These are phyloP conservation scores for Misgurnus mizolepis DNA, from an alignment of 2,113 vertebrate genomes.

Conservation along the genomic window DNA sequence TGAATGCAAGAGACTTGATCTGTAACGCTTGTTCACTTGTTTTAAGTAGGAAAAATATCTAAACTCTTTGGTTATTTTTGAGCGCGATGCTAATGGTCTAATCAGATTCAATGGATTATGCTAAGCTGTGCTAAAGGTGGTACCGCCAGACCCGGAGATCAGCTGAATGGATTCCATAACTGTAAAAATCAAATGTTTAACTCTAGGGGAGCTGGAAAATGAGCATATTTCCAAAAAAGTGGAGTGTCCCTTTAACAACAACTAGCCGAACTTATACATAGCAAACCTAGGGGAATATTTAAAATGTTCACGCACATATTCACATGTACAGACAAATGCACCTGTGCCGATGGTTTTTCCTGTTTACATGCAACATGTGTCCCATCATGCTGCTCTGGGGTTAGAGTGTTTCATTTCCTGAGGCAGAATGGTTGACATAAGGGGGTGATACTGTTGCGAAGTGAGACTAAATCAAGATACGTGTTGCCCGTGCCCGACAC, in stretches of 20 bases:
- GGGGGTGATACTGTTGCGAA: neutral
- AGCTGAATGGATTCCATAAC: too few species aligned
- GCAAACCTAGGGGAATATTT: neutral
- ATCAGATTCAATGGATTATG: too few species aligned
- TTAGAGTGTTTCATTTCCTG: slow-evolving; percentile 81
- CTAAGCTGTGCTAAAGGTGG: too few species aligned
- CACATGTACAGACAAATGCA: slow-evolving; percentile 13
- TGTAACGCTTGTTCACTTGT: neutral
- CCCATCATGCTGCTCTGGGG: slow-evolving; percentile 59
- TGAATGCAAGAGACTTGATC: neutral
- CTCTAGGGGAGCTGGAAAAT: too few species aligned
- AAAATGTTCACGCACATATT: slow-evolving; percentile 45
- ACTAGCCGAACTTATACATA: too few species aligned
- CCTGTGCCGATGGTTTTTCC: slow-evolving; percentile 48
- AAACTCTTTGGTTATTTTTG: too few species aligned
- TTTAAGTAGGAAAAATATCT: too few species aligned
- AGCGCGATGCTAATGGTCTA: too few species aligned
- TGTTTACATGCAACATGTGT: slow-evolving; percentile 70
- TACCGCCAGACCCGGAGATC: too few species aligned
- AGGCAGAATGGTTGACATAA: slow-evolving; percentile 61
- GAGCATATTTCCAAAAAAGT: too few species aligned
- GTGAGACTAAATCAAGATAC: slow-evolving; percentile 15
- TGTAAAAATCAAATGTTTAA: too few species aligned
- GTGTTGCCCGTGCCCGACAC: slow-evolving; percentile 56
- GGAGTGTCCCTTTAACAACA: too few species aligned